Base-by-base conservation (phyloP, 1,140 invertebrate species). In the Acyrthosiphon pisum region DNA sequence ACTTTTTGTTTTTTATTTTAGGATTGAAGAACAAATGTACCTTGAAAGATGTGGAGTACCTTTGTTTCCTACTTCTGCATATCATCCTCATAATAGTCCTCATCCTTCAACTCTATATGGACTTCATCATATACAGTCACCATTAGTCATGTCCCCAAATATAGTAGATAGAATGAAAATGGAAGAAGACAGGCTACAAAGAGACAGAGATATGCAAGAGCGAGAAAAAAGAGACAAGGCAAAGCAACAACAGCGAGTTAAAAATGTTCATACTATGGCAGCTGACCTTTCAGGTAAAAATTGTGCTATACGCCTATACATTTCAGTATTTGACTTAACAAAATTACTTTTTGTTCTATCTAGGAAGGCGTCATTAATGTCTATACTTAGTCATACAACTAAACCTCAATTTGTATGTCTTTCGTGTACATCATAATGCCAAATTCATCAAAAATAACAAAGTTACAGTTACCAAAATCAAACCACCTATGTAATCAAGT, bases 11-110 rank as follows among this genome's bases (percentile, higher is more conserved):
- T 50, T 87, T 93, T 37, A 93, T 94, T 94, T 26, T 94, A 95
- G 96, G 94, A 95, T 97, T 95, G 97, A 97, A 95, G 97, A 98
- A 95, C 97, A 97, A 93, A 95, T 98, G 94, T 97, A 97, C 95
- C 96, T 98, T 95, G 97, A 98, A 95, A 96, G 97, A 94, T 97
- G 97, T 95, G 96, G 96, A 91, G 95, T 98, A 95, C 95, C 94
- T 41, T 91, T 94, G 56, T 93, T 94, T 83, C 93, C 94, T 44
- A 91, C 94, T 60, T 94, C 94, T 37, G 93, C 94, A 20, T 94
- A 94, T 91, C 94, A 91, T 91, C 93, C 48, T 83, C 94, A 86
- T 92, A 94, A 22, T 94, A 94, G 89, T 94, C 94, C 35, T 76
- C 95, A 76, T 93, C 94, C 84, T 93, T 94, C 30, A 94, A 94